Percentiles rank a stretch among this genome's conserved stretches.
These are phyloP conservation scores for Cheilosia vulpina DNA, from an alignment of 2,888 invertebrate genomes.

Conservation along the genomic window DNA sequence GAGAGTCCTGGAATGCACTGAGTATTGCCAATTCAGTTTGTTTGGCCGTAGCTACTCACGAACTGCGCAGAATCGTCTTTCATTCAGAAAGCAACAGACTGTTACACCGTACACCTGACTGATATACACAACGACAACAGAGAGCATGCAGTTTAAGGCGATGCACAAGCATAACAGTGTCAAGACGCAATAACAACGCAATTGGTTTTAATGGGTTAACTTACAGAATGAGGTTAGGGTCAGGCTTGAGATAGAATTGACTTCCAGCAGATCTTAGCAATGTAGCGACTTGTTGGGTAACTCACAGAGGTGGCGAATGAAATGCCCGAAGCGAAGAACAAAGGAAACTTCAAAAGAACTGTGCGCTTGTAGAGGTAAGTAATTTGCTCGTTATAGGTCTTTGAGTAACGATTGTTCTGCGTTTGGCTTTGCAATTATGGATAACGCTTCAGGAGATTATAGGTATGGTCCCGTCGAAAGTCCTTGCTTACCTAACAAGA, in stretches of 20 bases:
- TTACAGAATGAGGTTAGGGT: too few species aligned
- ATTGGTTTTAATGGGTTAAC: too few species aligned
- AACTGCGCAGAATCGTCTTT: slow-evolving; percentile 40
- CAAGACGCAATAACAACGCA: too few species aligned
- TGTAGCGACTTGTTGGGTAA: too few species aligned
- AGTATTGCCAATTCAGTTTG: slow-evolving; percentile 24
- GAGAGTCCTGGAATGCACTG: not conserved
- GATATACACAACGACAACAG: not conserved
- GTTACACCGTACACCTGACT: not conserved
- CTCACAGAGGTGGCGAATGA: not conserved
- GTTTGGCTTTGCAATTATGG: not conserved
- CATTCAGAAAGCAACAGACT: slow-evolving; percentile 54
- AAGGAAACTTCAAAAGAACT: not conserved
- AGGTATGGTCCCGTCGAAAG: not conserved
- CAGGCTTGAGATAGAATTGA: too few species aligned
- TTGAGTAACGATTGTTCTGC: not conserved
- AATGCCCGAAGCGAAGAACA: not conserved
- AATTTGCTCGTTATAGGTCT: not conserved
- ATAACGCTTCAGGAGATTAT: not conserved
- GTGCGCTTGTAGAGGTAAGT: not conserved
- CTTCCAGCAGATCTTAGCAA: too few species aligned
- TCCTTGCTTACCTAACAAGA: not conserved
- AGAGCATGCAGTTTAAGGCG: too few species aligned
- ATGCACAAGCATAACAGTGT: too few species aligned
- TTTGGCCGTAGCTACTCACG: not conserved